Base-by-base conservation (phyloP, 2,113 vertebrate genomes). In the Arvicanthis niloticus region DNA sequence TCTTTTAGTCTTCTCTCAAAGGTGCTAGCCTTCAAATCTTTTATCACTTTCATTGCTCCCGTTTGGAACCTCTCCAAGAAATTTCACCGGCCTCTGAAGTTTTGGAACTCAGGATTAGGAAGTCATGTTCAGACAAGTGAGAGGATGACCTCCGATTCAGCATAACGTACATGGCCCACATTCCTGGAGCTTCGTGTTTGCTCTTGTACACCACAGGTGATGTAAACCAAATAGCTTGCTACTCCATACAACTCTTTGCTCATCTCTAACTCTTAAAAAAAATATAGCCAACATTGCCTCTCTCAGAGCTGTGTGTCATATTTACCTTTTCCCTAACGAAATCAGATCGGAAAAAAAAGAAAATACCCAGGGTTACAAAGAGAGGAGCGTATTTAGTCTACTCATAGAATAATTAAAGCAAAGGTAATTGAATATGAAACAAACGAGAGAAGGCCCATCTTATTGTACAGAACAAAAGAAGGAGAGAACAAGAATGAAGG, bases 41-140 rank as follows among this genome's bases (percentile, higher is more conserved):
- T 97, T 96, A 97, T 97, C 96, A 97, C 81, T 96, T 97, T 96
- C 97, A 98, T 97, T 95, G 96, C 95, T 96, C 89, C 86, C 72
- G 37, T 67, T 93, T 97, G 97, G 96, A 96, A 91, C 1, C 62
- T 91, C 26, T 94, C 96, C 97, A 98, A 88, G 62, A 67, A n/a
- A 89, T 94, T 97, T 97, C 96, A 91, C 68, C 96, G 76, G 85
- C 51, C 51, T 95, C 82, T 78, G 60, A 97, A 97, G 86, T 97
- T 97, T 96, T 86, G 82, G 89, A 96, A 94, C 34, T 97, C 82
- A 10, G 75, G 62, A 72, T 48, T 70, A 87, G 67, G 91, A 87
- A 97, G 48, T 86, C 68, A 12, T 76, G 86, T 96, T 91, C 96
- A 76, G 77, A 96, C 95, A 97, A 95, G 67, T 75, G 76, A 96